phyloP scores from a whole-genome alignment of 2,888 invertebrate genomes.

The Sarcophaga subvicina region DNA sequence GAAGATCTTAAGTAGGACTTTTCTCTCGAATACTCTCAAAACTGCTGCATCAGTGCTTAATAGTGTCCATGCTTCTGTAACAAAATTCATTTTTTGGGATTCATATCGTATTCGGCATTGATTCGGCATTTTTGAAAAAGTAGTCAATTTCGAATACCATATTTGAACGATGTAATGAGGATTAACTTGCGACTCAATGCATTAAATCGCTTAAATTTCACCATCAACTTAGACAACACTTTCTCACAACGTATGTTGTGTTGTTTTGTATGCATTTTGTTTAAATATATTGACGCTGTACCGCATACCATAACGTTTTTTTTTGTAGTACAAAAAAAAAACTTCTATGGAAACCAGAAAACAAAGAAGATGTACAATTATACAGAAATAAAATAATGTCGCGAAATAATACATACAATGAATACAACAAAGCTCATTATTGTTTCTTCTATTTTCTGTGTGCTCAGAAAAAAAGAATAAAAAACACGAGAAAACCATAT shows the following conservation, averaged over 20 bases:
- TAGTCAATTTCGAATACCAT: too few relatives aligned
- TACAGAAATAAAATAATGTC: constrained; percentile 18
- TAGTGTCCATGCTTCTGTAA: too few relatives aligned
- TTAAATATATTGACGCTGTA: not conserved
- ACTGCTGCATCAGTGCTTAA: too few relatives aligned
- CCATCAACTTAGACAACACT: not conserved
- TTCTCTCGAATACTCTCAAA: too few relatives aligned
- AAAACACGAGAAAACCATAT: not conserved
- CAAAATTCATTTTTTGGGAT: too few relatives aligned
- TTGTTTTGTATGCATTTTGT: not conserved
- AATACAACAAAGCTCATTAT: constrained; percentile 41
- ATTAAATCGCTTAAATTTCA: not conserved
- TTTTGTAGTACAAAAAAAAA: not conserved
- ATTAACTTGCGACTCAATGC: too few relatives aligned
- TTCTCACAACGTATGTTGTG: not conserved
- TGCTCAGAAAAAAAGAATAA: not conserved
- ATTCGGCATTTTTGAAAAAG: too few relatives aligned
- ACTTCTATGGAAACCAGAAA: not conserved
- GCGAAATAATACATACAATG: constrained; percentile 29
- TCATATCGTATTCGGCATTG: too few relatives aligned
- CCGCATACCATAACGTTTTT: not conserved
- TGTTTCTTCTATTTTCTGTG: not conserved
- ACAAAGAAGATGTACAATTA: not conserved
- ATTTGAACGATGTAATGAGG: too few relatives aligned
- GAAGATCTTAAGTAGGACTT: too few relatives aligned